Evolutionary conservation across 37 sponge, comb jelly and placozoan species (phyloP).

Genomic region (Aplysina aerophoba): DNA sequence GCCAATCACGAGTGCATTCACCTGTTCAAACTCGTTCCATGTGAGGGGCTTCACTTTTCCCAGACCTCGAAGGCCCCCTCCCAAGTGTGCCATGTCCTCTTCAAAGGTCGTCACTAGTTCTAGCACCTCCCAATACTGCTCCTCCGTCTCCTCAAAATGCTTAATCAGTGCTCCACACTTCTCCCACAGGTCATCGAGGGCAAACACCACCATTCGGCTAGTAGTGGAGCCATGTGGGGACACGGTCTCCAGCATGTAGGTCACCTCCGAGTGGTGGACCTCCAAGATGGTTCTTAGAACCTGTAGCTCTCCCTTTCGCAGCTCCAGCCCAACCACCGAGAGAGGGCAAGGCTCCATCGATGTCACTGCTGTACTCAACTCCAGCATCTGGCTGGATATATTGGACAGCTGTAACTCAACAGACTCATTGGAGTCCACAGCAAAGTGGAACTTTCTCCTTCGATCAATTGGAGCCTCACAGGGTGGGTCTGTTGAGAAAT

Average conservation of each 20-base stretch:
- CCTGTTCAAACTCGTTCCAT: conserved; percentile 31
- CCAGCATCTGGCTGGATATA: conserved; percentile 28
- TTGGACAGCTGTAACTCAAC: conserved; percentile 23
- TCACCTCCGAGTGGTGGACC: conserved; percentile 35
- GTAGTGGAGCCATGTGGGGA: neutral
- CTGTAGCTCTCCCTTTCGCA: conserved; percentile 14
- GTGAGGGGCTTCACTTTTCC: no score
- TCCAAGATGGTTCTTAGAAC: conserved; percentile 27
- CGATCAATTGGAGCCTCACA: neutral
- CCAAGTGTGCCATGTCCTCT: neutral
- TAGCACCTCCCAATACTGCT: conserved; percentile 19
- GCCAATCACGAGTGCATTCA: neutral
- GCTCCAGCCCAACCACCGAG: conserved; percentile 10
- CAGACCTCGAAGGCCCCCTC: neutral
- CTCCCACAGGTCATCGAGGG: conserved; percentile 24
- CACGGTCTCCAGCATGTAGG: conserved; percentile 25
- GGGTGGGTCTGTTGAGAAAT: no score
- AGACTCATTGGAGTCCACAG: conserved; percentile 9
- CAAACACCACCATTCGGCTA: conserved; percentile 12
- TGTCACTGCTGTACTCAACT: conserved; percentile 17
- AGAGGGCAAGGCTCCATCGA: conserved; percentile 31
- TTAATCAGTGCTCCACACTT: conserved; percentile 20
- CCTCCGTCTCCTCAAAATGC: conserved; percentile 28
- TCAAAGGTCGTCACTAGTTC: conserved; percentile 21
- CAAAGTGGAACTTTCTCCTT: conserved; percentile 17